Conservation (phyloP, 2,113 vertebrate genomes). For the Muntiacus muntjak region DNA sequence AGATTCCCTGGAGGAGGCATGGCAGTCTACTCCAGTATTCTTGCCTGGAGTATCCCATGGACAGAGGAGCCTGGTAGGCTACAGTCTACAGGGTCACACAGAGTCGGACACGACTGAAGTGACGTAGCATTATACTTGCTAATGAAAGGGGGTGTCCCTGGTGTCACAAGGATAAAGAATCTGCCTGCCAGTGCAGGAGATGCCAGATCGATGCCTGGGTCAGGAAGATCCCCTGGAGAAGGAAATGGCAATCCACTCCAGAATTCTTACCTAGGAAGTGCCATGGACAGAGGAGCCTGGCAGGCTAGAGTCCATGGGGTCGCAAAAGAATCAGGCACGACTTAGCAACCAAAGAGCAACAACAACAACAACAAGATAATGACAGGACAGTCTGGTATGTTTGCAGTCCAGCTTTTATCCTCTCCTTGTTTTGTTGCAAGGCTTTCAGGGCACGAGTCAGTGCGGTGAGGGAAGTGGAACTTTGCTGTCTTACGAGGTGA, state of each 20-base stretch:
- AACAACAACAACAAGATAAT: neutral
- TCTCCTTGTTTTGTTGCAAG: neutral
- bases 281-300: neutral
- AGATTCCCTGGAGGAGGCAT: neutral
- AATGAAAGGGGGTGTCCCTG: neutral
- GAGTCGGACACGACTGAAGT: neutral
- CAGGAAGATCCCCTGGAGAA: neutral
- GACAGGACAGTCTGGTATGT: neutral
- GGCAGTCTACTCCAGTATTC: neutral
- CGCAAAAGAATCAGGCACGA: neutral
- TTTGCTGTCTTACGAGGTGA: neutral
- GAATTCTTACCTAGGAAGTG: neutral
- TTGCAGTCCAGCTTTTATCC: neutral
- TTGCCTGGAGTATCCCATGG: neutral
- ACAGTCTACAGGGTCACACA: neutral
- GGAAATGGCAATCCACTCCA: neutral
- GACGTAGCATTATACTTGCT: neutral
- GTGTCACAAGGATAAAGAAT: neutral
- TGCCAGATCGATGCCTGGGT: neutral
- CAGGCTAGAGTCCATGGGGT: neutral
- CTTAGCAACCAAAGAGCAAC: neutral
- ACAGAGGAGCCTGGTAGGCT: neutral
- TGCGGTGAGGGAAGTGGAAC: neutral
- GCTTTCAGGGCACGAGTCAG: neutral
- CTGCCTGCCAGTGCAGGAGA: neutral